Evolutionary conservation across 2,888 invertebrate genomes (phyloP), one percentile per base, ranked within the genome.

Genomic region (Cremastinae sp.): DNA sequence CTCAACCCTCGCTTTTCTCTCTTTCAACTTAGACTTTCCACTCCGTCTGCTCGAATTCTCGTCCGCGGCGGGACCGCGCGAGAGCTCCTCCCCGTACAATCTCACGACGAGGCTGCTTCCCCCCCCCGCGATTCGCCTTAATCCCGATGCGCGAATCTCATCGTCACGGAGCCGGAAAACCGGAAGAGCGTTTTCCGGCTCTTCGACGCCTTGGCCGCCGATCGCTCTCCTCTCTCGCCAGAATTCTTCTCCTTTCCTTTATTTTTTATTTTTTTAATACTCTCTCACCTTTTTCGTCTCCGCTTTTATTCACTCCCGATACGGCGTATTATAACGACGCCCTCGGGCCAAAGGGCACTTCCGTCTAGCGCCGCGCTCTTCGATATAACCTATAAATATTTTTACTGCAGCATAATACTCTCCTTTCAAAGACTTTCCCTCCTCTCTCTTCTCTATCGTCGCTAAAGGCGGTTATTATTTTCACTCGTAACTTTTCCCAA

Each of bases 311-410:
- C 61, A 61, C 73, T 68, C 47, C 56, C 58, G 70, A 70, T 68
- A 68, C 58, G 38, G 49, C n/a, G 54, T 53, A 75, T 77, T 77
- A n/a, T n/a, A 77, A 77, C 74, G 77, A 77, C 51, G 74, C 69
- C 74, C 65, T 53, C 74, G 61, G 74, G 74, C 69, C 49, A 61
- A 53, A 45, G 64, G 69, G 9, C 12, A 51, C 69, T 66, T 74
- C 54, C 69, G 47, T 18, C 41, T 59, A 53, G 53, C 53, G 10
- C 41, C n/a, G 45, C 54, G 28, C 9, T 36, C 45, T 28, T 18
- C 61, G 69, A 69, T 59, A 54, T 12, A 34, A 53, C 59, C 70
- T 41, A 66, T 70, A 77, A 70, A 74, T 74, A 74, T 75, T 71
- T 72, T 72, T 65, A 45, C 41, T 54, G 16, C 58, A n/a, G 53